Percentiles rank a stretch among this genome's conserved stretches.
phyloP scores from a whole-genome alignment of 2,888 invertebrate genomes.

The Pristionchus exspectatus region DNA sequence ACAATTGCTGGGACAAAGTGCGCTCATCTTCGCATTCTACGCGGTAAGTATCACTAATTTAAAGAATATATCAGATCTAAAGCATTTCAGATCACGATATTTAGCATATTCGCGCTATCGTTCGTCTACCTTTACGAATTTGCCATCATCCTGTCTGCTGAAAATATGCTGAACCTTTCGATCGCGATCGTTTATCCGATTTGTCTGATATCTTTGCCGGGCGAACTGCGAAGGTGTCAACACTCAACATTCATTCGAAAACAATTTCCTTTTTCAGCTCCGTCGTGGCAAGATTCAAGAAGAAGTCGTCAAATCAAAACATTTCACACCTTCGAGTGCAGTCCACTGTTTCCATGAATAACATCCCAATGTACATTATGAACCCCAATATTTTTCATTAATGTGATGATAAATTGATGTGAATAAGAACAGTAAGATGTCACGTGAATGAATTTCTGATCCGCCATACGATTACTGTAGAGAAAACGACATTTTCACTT shows the following conservation, averaged over 20 bases:
- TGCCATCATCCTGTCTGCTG: not conserved
- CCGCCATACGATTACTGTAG: too few relatives aligned
- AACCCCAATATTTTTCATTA: not conserved
- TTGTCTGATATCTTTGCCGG: not conserved
- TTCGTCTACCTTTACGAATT: not conserved
- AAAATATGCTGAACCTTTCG: not conserved
- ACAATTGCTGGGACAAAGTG: not conserved
- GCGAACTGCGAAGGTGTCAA: not conserved
- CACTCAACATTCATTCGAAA: not conserved
- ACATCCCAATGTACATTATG: not conserved
- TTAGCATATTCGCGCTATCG: not conserved
- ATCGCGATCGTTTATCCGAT: not conserved
- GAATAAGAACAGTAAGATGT: too few relatives aligned
- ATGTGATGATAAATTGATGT: not conserved
- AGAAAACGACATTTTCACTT: too few relatives aligned
- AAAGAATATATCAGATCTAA: not conserved
- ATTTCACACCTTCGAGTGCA: not conserved
- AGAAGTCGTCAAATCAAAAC: not conserved
- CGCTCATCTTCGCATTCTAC: not conserved
- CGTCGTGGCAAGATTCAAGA: not conserved
- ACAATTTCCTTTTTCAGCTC: not conserved
- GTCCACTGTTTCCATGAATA: not conserved
- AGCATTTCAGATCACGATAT: not conserved
- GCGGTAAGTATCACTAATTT: not conserved
- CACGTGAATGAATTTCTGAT: too few relatives aligned